Evolutionary conservation across 2,113 vertebrate species (phyloP).

Genomic region (Coptodon rendalli): DNA sequence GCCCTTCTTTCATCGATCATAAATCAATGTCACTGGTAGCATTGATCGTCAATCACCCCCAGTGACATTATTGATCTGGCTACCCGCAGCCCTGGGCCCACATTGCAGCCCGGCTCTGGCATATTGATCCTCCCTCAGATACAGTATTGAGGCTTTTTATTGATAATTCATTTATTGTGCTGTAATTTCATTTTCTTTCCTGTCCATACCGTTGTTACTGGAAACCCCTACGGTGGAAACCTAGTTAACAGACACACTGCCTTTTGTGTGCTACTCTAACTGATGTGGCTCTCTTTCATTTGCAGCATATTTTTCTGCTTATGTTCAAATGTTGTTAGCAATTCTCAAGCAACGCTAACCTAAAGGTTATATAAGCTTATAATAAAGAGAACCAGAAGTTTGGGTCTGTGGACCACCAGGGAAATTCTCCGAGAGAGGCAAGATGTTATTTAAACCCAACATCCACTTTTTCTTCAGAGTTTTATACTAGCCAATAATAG

Average conservation of each 20-base stretch:
- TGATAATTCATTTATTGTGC: slow-evolving; percentile 68
- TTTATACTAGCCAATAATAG: neutral
- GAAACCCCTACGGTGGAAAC: slow-evolving; percentile 45
- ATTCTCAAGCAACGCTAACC: neutral
- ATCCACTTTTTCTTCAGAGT: neutral
- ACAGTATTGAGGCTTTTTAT: slow-evolving; percentile 64
- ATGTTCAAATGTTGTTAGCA: slow-evolving; percentile 13
- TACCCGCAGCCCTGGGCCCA: slow-evolving; percentile 28
- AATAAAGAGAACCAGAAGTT: neutral
- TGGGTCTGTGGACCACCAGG: neutral
- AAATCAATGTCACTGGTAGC: slow-evolving; percentile 59
- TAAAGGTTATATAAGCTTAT: slow-evolving; percentile 20
- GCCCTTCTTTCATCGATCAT: slow-evolving; percentile 57
- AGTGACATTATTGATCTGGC: slow-evolving; percentile 53
- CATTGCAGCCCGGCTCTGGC: slow-evolving; percentile 27
- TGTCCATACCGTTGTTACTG: slow-evolving; percentile 63
- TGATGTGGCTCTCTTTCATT: neutral
- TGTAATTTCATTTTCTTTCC: slow-evolving; percentile 71
- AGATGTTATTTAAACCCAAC: neutral
- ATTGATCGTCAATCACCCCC: slow-evolving; percentile 68
- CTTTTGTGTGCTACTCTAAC: slow-evolving; percentile 13
- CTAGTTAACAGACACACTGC: slow-evolving; percentile 39
- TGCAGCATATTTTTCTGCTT: neutral
- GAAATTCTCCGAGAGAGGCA: neutral
- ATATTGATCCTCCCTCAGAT: slow-evolving; percentile 58